A percentile compares a stretch with the other conserved stretches of the same genome.
phyloP scores from a whole-genome alignment of 2,113 vertebrate genomes.

The Phainopepla nitens region DNA sequence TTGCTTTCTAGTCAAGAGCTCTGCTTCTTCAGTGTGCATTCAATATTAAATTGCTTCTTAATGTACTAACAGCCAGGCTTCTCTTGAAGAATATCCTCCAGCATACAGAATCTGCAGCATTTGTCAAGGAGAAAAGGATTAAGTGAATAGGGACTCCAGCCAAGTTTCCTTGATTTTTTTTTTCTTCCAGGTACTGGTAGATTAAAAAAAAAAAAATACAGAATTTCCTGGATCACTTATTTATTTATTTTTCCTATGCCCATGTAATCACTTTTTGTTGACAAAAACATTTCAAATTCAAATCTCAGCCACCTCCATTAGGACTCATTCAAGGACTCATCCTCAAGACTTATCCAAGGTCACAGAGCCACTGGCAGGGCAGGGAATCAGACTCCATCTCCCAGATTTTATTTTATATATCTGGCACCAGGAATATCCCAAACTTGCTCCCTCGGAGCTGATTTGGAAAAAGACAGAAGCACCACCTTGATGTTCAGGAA shows the following conservation, averaged over 20 bases:
- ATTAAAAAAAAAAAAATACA: not conserved
- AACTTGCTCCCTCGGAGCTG: fast-evolving
- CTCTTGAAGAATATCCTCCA: constrained; percentile 39
- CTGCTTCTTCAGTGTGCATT: constrained; percentile 35
- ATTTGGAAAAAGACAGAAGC: not conserved
- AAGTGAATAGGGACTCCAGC: constrained; percentile 1
- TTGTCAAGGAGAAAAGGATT: constrained; percentile 54
- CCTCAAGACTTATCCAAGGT: not conserved
- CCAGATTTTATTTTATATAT: not conserved
- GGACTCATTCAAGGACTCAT: not conserved
- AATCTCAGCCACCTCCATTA: not conserved
- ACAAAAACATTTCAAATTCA: not conserved
- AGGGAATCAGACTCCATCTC: not conserved
- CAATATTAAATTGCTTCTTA: constrained; percentile 55
- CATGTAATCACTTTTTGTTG: not conserved
- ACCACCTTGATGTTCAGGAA: not conserved
- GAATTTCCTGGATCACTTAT: not conserved
- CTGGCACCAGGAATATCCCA: not conserved
- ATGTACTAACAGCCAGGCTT: constrained; percentile 36
- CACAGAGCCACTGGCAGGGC: not conserved
- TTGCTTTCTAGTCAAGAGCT: constrained; percentile 48
- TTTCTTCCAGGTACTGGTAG: not conserved
- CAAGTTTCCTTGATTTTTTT: not conserved
- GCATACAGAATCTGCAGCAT: constrained; percentile 8
- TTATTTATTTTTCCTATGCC: not conserved